phyloP scores from a whole-genome alignment of 2,888 invertebrate genomes.

The Pterostichus niger region DNA sequence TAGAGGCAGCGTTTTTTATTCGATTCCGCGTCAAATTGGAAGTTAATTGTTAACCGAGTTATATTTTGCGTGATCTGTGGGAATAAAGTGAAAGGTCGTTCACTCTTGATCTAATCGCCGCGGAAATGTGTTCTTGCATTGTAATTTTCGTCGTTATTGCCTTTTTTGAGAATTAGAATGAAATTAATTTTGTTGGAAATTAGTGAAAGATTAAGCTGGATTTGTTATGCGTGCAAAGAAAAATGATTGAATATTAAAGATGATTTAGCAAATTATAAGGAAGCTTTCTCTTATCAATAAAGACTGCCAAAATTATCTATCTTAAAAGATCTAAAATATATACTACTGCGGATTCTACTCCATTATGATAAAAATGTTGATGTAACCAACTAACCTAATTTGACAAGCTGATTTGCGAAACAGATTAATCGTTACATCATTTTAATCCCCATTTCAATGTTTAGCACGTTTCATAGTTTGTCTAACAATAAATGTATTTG shows the following conservation, averaged over 20 bases:
- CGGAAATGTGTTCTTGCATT: constrained; percentile 53
- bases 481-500: no score
- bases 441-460: no score
- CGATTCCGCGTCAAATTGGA: constrained; percentile 35
- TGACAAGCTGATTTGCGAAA: no score
- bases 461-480: no score
- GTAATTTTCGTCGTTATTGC: constrained; percentile 46
- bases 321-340: background rate
- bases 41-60: constrained; percentile 52
- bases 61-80: constrained; percentile 56
- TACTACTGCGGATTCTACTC: no score
- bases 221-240: constrained; percentile 31
- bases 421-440: no score
- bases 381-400: no score
- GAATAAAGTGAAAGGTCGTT: constrained; percentile 49
- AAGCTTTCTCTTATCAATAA: background rate
- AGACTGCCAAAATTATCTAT: constrained; percentile 2
- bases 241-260: constrained; percentile 36
- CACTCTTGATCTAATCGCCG: constrained; percentile 46
- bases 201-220: constrained; percentile 21
- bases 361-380: no score
- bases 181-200: constrained; percentile 40
- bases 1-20: constrained; percentile 21
- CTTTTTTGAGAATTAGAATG: constrained; percentile 33
- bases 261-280: constrained; percentile 37